Conservation (phyloP, 2,888 invertebrate species). For the Zootermopsis nevadensis region DNA sequence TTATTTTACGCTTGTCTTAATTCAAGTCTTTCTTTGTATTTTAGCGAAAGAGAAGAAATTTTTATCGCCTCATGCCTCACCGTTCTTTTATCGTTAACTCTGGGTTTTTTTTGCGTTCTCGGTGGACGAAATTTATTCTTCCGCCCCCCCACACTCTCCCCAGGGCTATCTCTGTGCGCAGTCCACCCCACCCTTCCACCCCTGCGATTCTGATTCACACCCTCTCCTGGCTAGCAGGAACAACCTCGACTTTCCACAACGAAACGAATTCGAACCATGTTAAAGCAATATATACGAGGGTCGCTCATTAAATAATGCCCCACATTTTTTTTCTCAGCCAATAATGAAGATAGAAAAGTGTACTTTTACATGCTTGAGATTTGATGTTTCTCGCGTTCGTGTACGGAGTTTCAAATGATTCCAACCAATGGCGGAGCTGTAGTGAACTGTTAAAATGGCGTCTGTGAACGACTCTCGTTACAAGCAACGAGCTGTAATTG, state of each 20-base stretch:
- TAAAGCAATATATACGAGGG: too few species aligned
- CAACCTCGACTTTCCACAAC: neutral
- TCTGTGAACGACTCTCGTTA: too few species aligned
- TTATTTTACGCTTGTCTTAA: slow-evolving; percentile 32
- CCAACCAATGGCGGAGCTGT: too few species aligned
- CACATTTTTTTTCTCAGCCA: too few species aligned
- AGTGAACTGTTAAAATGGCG: too few species aligned
- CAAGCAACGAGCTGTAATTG: too few species aligned
- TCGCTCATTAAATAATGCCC: too few species aligned
- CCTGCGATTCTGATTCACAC: slow-evolving; percentile 11
- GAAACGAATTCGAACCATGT: too few species aligned
- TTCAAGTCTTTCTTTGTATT: slow-evolving; percentile 7
- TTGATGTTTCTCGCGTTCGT: too few species aligned
- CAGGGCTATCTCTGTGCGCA: neutral
- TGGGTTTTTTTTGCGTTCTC: neutral
- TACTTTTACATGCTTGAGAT: too few species aligned
- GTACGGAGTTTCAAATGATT: too few species aligned
- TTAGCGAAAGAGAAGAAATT: neutral
- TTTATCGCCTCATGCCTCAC: neutral
- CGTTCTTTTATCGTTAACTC: neutral
- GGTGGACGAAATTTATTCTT: slow-evolving; percentile 17
- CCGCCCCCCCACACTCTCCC: neutral
- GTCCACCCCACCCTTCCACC: neutral
- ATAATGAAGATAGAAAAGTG: too few species aligned
- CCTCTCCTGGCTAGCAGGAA: neutral